Conservation (phyloP, 2,113 vertebrate species). For the Hippocampus abdominalis region DNA sequence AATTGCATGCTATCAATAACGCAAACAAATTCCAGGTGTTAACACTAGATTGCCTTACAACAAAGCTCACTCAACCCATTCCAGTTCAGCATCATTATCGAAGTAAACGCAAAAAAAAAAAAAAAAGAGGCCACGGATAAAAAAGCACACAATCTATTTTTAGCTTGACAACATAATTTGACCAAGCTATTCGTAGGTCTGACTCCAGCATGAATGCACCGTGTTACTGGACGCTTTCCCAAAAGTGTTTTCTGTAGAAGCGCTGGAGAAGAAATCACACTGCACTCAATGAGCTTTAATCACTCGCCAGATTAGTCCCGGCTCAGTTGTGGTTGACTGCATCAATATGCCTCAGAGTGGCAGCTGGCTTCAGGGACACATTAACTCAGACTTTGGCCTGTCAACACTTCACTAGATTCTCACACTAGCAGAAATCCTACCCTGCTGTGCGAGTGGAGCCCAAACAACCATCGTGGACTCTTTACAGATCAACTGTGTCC, state of each 20-base stretch:
- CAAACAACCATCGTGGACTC: conserved; percentile 19
- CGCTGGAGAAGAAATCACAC: conserved; percentile 12
- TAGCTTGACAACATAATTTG: conserved; percentile 15
- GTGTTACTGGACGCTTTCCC: not conserved
- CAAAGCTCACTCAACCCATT: conserved; percentile 32
- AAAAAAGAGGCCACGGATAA: not conserved
- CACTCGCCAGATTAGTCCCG: conserved; percentile 56
- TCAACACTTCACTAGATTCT: conserved; percentile 60
- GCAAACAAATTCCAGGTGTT: not conserved
- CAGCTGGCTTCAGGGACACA: conserved; percentile 67
- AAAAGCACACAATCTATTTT: conserved; percentile 1
- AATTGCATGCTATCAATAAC: not conserved
- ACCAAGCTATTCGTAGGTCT: not conserved
- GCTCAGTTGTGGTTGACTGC: conserved; percentile 59
- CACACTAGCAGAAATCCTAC: conserved; percentile 49
- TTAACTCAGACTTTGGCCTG: conserved; percentile 59
- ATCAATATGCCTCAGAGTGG: conserved; percentile 58
- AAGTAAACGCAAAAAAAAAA: conserved; percentile 10
- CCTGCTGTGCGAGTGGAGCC: conserved; percentile 29
- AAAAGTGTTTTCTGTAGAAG: conserved; percentile 17
- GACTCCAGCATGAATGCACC: not conserved
- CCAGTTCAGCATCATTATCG: conserved; percentile 1
- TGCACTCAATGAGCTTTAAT: conserved; percentile 54
- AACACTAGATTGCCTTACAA: conserved; percentile 21
- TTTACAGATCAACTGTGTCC: conserved; percentile 10